Evolutionary conservation across 92 coral and sea anemone genomes (phyloP).

Genomic region (Virgularia gustaviana): DNA sequence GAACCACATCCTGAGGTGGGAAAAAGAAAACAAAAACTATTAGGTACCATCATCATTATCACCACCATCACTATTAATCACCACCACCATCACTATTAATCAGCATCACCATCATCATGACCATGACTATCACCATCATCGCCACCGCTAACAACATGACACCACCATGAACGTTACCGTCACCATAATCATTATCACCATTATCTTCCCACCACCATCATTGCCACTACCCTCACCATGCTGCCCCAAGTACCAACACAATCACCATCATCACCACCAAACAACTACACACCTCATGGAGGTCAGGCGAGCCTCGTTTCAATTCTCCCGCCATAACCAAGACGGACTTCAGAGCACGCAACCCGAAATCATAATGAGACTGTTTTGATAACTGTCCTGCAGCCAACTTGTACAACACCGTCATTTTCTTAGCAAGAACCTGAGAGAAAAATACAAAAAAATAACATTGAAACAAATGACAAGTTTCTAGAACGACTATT

Average conservation of each 20-base stretch:
- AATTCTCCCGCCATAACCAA: slow-evolving; percentile 99
- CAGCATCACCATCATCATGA: too few species aligned
- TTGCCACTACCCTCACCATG: too few species aligned
- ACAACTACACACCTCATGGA: slow-evolving; percentile 86
- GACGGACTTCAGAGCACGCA: slow-evolving; percentile 95
- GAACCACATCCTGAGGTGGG: slow-evolving; percentile 74
- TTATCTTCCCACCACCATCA: too few species aligned
- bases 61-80: too few species aligned
- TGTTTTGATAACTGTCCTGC: slow-evolving; percentile 97
- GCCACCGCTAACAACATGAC: too few species aligned
- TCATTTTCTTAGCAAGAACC: slow-evolving; percentile 79
- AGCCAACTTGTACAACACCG: slow-evolving; percentile 87
- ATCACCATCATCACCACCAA: too few species aligned
- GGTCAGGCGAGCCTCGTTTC: slow-evolving; percentile 97
- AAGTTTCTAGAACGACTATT: not conserved
- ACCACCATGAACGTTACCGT: too few species aligned
- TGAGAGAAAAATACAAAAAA: not conserved
- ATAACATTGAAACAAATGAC: not conserved
- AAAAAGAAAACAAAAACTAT: not conserved
- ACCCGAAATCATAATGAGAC: slow-evolving; percentile 98
- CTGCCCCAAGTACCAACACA: too few species aligned
- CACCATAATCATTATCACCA: too few species aligned
- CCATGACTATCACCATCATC: too few species aligned
- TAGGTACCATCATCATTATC: too few species aligned
- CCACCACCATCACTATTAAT: too few species aligned